Evolutionary conservation across 2,888 invertebrate genomes (phyloP).

Genomic region (Bedellia somnulentella): DNA sequence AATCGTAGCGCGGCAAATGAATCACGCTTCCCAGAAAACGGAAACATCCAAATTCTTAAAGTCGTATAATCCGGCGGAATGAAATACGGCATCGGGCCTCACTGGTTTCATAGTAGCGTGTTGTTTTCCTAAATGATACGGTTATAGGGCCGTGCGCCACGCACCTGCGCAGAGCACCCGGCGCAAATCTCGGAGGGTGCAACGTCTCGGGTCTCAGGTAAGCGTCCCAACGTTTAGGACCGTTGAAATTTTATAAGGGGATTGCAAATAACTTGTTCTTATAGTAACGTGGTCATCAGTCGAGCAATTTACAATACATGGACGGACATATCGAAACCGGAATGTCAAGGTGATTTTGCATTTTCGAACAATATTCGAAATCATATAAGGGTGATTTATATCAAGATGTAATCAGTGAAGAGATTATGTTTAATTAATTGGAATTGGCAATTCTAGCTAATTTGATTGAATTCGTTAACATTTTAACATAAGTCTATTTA

Average conservation of each 20-base stretch:
- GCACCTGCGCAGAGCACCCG: slow-evolving; percentile 51
- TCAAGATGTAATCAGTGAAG: no score
- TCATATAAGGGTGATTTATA: no score
- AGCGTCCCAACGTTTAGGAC: slow-evolving; percentile 20
- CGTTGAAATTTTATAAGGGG: background rate
- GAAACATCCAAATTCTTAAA: slow-evolving; percentile 49
- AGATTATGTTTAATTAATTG: no score
- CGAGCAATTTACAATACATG: no score
- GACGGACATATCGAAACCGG: no score
- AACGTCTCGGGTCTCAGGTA: slow-evolving; percentile 33
- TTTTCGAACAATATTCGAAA: no score
- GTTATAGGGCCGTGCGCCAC: slow-evolving; percentile 35
- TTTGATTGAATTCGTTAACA: no score
- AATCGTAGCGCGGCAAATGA: slow-evolving; percentile 49
- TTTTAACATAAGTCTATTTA: no score
- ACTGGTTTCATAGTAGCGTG: slow-evolving; percentile 18
- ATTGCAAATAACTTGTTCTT: no score
- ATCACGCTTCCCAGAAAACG: slow-evolving; percentile 54
- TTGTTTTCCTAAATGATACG: slow-evolving; percentile 34
- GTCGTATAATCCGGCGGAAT: slow-evolving; percentile 31
- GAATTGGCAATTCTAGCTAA: no score
- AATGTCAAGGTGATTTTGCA: no score
- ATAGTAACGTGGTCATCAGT: no score
- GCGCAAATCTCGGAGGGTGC: slow-evolving; percentile 49
- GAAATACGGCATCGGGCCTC: slow-evolving; percentile 4